A percentile compares a stretch with the other conserved stretches of the same genome.
These are phyloP conservation scores for Mercenaria mercenaria DNA, from an alignment of 1,140 invertebrate genomes.

Conservation along the genomic window DNA sequence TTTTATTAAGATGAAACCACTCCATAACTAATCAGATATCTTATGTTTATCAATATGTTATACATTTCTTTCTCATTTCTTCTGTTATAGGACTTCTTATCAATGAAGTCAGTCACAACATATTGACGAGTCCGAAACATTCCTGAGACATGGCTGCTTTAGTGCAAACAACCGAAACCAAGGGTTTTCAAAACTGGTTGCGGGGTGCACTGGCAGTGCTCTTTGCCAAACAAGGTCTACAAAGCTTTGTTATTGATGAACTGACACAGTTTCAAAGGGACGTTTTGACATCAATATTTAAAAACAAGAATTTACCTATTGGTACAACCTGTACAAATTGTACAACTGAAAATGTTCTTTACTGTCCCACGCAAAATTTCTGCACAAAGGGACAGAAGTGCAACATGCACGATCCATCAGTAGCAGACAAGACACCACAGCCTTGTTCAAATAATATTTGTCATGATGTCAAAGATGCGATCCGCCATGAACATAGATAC, in stretches of 20 bases:
- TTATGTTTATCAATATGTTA: too few species aligned
- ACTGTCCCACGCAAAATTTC: not conserved
- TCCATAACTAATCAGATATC: too few species aligned
- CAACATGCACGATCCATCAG: not conserved
- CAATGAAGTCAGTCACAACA: too few species aligned
- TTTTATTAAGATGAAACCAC: too few species aligned
- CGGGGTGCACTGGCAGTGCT: not conserved
- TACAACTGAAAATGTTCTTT: not conserved
- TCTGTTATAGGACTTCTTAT: too few species aligned
- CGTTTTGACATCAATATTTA: not conserved
- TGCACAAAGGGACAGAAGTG: not conserved
- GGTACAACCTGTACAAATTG: not conserved
- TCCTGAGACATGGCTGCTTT: not conserved
- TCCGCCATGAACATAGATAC: slow-evolving; percentile 5
- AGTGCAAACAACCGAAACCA: not conserved
- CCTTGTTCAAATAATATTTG: slow-evolving; percentile 1
- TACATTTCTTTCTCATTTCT: too few species aligned
- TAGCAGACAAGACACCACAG: not conserved
- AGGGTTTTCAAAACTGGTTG: not conserved
- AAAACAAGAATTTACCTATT: too few species aligned
- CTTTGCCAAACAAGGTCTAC: not conserved
- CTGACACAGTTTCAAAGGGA: not conserved
- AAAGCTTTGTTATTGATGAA: not conserved
- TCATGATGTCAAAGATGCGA: not conserved
- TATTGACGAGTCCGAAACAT: too few species aligned